Percentiles rank a stretch among this genome's conserved stretches.
These are phyloP conservation scores for Acrocephalus scirpaceus DNA, from an alignment of 2,797 vertebrate genomes.

Conservation along the genomic window DNA sequence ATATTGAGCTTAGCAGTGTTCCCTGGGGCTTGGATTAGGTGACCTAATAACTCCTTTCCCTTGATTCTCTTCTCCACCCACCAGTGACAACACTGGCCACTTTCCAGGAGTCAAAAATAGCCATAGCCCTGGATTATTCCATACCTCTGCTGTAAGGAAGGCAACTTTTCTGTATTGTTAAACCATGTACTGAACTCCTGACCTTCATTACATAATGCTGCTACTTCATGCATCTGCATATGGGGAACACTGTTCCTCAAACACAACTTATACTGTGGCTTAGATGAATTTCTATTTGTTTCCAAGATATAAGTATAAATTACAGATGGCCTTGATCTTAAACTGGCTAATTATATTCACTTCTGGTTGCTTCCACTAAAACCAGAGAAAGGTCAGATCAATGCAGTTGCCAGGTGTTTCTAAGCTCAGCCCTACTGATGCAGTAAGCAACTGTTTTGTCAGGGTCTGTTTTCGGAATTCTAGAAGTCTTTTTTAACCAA, in stretches of 20 bases:
- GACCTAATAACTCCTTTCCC: slow-evolving; percentile 45
- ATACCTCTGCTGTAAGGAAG: background rate
- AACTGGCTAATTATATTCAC: background rate
- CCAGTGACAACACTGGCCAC: background rate
- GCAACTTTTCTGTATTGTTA: background rate
- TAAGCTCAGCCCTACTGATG: background rate
- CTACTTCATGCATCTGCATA: background rate
- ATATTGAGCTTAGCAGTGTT: background rate
- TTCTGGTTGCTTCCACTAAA: background rate
- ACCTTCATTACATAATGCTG: background rate
- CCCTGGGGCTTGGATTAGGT: background rate
- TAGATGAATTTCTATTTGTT: background rate
- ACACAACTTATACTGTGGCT: accelerated
- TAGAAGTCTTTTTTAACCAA: background rate
- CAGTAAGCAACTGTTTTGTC: background rate
- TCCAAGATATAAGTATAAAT: background rate
- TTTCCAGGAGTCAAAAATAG: slow-evolving; percentile 41
- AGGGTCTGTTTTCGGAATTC: background rate
- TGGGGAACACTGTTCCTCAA: background rate
- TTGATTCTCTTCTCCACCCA: slow-evolving; percentile 1
- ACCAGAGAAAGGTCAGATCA: background rate
- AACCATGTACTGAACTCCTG: background rate
- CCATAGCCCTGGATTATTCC: background rate
- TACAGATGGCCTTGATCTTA: background rate
- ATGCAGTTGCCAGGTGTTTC: background rate